phyloP scores from a whole-genome alignment of 2,113 vertebrate species.

The Prunella fulvescens region DNA sequence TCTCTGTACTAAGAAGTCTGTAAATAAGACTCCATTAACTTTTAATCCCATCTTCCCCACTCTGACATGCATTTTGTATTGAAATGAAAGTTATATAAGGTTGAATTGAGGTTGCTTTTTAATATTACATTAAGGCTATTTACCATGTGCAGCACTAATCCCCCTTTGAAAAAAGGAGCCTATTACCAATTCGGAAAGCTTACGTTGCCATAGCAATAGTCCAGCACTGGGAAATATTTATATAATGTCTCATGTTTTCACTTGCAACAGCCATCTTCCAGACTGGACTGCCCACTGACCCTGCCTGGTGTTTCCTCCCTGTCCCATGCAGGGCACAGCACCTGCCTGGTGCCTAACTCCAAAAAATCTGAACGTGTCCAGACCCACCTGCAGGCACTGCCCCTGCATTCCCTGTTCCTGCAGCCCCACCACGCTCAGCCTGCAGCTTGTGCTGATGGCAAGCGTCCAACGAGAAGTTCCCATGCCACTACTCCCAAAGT shows the following conservation, averaged over 20 bases:
- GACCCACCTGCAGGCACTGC: rapidly evolving
- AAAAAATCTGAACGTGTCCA: rapidly evolving
- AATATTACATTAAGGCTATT: constrained; percentile 44
- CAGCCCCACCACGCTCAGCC: rapidly evolving
- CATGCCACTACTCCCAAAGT: not conserved
- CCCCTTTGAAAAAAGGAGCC: not conserved
- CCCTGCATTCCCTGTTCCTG: rapidly evolving
- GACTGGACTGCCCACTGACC: not conserved
- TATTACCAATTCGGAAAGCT: constrained; percentile 40
- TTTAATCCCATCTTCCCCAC: not conserved
- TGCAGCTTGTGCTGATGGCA: rapidly evolving
- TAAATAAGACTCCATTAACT: constrained; percentile 31
- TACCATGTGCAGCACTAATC: constrained; percentile 22
- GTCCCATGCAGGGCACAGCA: not conserved
- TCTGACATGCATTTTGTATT: not conserved
- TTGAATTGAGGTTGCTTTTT: constrained; percentile 23
- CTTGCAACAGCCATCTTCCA: not conserved
- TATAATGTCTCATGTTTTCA: constrained; percentile 2
- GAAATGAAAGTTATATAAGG: constrained; percentile 45
- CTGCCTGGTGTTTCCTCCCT: rapidly evolving
- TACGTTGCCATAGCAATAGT: constrained; percentile 30
- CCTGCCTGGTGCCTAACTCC: rapidly evolving
- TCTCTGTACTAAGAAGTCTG: not conserved
- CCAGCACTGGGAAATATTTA: constrained; percentile 55
- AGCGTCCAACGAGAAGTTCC: rapidly evolving